Evolutionary conservation across 2,888 invertebrate species (phyloP).

Genomic region (Aleiodes leptofemur): DNA sequence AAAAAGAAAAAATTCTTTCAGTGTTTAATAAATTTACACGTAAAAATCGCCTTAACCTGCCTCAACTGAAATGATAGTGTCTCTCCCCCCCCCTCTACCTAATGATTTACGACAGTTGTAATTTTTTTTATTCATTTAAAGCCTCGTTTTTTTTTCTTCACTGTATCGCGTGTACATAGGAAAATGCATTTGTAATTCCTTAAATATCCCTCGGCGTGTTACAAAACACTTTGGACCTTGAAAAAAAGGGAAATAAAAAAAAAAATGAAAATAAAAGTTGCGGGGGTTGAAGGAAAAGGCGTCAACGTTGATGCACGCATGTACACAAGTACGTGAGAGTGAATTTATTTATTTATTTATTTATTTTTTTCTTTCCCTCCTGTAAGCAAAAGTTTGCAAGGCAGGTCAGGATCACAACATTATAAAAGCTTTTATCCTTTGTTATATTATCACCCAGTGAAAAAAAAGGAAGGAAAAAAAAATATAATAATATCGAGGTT

Average conservation of each 20-base stretch:
- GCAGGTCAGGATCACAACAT: slow-evolving; percentile 30
- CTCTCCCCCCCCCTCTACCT: background rate
- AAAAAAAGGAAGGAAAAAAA: background rate
- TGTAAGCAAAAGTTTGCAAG: background rate
- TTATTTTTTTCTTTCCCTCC: too few relatives aligned
- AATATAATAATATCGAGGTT: background rate
- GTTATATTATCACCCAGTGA: background rate
- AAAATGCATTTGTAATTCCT: slow-evolving; percentile 14
- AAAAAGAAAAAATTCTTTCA: too few relatives aligned
- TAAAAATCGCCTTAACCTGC: slow-evolving; percentile 20
- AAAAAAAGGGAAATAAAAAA: background rate
- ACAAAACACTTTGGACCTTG: slow-evolving; percentile 3
- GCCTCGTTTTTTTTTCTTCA: background rate
- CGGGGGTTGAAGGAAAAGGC: slow-evolving; percentile 5
- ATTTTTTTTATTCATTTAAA: slow-evolving; percentile 19
- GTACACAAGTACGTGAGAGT: slow-evolving; percentile 1
- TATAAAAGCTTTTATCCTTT: background rate
- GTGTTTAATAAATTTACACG: background rate
- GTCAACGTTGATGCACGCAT: slow-evolving; percentile 2
- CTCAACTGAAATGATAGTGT: background rate
- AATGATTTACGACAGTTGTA: background rate
- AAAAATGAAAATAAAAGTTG: slow-evolving; percentile 13
- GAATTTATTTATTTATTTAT: slow-evolving; percentile 1
- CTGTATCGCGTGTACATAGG: slow-evolving; percentile 17
- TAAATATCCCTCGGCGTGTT: slow-evolving; percentile 2